These are phyloP conservation scores for Olivierus martensii DNA, from an alignment of 1,140 invertebrate genomes.

Conservation along the genomic window DNA sequence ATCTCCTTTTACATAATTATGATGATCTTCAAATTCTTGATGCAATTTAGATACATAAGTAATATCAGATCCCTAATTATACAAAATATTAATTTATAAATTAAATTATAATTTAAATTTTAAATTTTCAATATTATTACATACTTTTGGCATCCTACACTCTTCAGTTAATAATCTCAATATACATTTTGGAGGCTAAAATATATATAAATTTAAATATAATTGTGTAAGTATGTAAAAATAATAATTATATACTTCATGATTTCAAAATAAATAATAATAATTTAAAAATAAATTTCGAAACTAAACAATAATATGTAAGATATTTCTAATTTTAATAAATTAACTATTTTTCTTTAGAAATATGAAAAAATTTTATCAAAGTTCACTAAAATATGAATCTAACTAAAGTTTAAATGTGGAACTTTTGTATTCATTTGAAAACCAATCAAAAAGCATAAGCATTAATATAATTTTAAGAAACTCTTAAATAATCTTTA, in stretches of 20 bases:
- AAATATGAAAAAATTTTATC: too few species aligned
- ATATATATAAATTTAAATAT: not conserved
- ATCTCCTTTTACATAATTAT: slow-evolving; percentile 73
- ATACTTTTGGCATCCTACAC: slow-evolving; percentile 75
- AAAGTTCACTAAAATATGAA: too few species aligned
- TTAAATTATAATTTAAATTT: not conserved
- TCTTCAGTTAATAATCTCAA: slow-evolving; percentile 78
- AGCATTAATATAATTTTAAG: too few species aligned
- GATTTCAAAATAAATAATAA: too few species aligned
- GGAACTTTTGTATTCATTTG: too few species aligned
- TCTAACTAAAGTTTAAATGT: too few species aligned
- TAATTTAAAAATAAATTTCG: too few species aligned
- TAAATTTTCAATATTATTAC: slow-evolving; percentile 9
- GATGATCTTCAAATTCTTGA: slow-evolving; percentile 69
- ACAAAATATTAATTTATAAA: not conserved
- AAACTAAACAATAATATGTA: too few species aligned
- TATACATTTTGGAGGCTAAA: slow-evolving; percentile 61
- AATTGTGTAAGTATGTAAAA: not conserved
- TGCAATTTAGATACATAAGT: slow-evolving; percentile 84
- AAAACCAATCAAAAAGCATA: too few species aligned
- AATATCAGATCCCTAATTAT: slow-evolving; percentile 55
- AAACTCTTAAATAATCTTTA: too few species aligned
- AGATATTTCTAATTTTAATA: too few species aligned
- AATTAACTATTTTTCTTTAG: too few species aligned
- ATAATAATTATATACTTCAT: not conserved